Evolutionary conservation across 2,888 invertebrate species (phyloP), one percentile per base, ranked within the genome.

Genomic region (Ormyrus nitidulus): DNA sequence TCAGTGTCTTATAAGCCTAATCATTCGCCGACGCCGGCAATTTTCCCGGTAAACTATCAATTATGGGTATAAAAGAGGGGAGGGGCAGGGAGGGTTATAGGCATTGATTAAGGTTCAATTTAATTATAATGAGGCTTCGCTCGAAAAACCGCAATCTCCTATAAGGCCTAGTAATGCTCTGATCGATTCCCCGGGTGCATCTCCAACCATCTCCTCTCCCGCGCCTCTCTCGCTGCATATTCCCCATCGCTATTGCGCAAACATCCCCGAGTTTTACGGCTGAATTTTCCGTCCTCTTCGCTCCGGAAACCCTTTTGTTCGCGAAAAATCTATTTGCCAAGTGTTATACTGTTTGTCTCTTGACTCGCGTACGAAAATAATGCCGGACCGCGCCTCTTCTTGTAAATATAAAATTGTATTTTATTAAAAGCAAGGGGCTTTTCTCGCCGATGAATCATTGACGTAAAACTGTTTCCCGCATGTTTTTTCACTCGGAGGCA

Each of bases 41-140:
- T 62, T 46, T 10, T 44, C 13, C 10, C 56, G 56, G 11, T 64
- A 56, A 73, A 64, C 19, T 19, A 73, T 73, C 46, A 73, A 64
- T 64, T 56, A 51, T 46, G 4, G 4, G 34, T 34, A 34, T 34
- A 64, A 46, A 61, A 44, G 46, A 53, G 19, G 5, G 5, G 9
- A 10, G 7, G 10, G 11, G 10, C 46, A 10, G 9, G 48, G 61
- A 19, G n/a, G 13, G 9, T 70, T 48, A 7, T 11, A 5, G 48
- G 64, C 64, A 64, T 61, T 73, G 44, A 56, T 73, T 54, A 56
- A 65, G 54, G 56, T 58, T 65, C 65, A 19, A 56, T 65, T 65
- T 74, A 64, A 56, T 74, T 65, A 65, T 65, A 65, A 74, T 74
- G 56, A 65, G 56, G 73, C 34, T 34, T 34, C 34, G 34, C 53